Evolutionary conservation across 2,113 vertebrate genomes (phyloP), one percentile per base, ranked within the genome.

Genomic region (Podiceps cristatus): DNA sequence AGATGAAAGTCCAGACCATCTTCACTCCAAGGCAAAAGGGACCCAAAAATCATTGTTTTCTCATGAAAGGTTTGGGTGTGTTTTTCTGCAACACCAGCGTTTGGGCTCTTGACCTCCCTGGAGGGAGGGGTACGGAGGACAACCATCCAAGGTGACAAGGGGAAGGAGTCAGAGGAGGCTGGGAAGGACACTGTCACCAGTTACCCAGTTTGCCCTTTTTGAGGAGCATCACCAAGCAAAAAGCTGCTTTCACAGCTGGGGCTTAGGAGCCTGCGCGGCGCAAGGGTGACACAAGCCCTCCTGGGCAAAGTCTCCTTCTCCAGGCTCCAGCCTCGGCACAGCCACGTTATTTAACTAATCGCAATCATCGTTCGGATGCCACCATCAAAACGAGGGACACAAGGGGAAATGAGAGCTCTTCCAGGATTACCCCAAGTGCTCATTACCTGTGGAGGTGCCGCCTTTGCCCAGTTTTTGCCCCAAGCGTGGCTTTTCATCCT

Each of bases 181-280:
- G 82, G 62, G 67, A 68, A 86, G n/a, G 33, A 28, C n/a, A 14
- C 8, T 8, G 6, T 16, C 27, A 16, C 17, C 62, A 7, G 9
- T 49, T 28, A 37, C 22, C 15, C 18, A 20, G 0, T 73, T 59
- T 83, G 31, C 15, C 12, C 47, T 62, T 75, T 79, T 37, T 17
- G 58, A 25, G 19, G 53, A 56, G 52, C 5, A 22, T 47, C 49
- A 29, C 49, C 40, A 19, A 62, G 59, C 6, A 52, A 52, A 86
- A 68, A 0, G 0, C 29, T 35, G 37, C 52, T 86, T 29, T 64
- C 10, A 2, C 17, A 19, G 16, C 5, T n/a, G n/a, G n/a, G n/a
- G n/a, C n/a, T n/a, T 9, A 71, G 89, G 33, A 49, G 22, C 33
- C 73, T 50, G 31, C 29, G 13, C 49, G 66, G 64, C 7, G 1